phyloP scores from a whole-genome alignment of 2,888 invertebrate genomes.

The Pristionchus fissidentatus region DNA sequence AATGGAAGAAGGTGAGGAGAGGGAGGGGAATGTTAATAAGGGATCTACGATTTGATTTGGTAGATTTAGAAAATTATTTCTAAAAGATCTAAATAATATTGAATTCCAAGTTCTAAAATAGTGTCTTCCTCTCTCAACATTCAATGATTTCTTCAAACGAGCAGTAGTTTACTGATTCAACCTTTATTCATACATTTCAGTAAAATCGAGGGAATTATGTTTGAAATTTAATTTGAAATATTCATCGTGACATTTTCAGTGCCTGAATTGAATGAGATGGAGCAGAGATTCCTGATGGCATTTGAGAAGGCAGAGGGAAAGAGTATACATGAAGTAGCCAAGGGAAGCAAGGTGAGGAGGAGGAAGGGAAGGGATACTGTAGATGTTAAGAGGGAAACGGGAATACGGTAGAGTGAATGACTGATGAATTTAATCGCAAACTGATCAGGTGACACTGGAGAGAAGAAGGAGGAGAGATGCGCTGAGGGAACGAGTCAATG shows the following conservation, averaged over 20 bases:
- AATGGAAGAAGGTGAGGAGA: neutral
- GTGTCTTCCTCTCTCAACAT: no score
- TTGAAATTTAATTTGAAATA: neutral
- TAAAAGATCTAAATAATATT: no score
- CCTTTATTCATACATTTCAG: no score
- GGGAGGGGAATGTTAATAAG: neutral
- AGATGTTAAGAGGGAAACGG: neutral
- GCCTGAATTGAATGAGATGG: conserved; percentile 19
- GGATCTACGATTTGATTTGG: no score
- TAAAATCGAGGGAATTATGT: neutral
- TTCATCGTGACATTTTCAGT: neutral
- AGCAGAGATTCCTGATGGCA: conserved; percentile 40
- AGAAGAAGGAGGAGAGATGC: conserved; percentile 13
- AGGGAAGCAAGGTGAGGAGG: conserved; percentile 45
- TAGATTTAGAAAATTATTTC: no score
- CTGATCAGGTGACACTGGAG: conserved; percentile 20
- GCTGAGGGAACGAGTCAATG: conserved; percentile 31
- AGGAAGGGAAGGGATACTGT: neutral
- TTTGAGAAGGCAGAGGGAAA: conserved; percentile 49
- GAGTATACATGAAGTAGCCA: conserved; percentile 41
- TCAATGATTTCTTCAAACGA: no score
- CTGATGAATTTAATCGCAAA: neutral
- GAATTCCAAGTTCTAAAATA: no score
- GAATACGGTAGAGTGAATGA: neutral
- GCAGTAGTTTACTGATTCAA: no score